Evolutionary conservation across 2,888 invertebrate genomes (phyloP), one percentile per base, ranked within the genome.

Genomic region (Cinara cedri): DNA sequence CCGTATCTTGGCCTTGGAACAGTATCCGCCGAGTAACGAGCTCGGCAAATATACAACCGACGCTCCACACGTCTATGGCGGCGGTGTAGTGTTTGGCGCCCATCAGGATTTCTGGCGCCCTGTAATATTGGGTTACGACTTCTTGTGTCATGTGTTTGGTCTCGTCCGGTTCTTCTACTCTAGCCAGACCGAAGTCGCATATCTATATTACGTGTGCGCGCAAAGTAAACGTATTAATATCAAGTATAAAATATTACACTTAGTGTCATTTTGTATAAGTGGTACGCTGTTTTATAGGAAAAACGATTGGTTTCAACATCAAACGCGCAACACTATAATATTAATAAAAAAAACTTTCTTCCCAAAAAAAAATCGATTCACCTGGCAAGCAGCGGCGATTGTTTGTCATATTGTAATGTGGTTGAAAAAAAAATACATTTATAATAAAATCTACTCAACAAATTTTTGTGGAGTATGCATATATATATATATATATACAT

Each of bases 81-180:
- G 94, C 94, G 10, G 95, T 93, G 88, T 99, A 99, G 86, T 98
- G 97, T 84, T 94, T 92, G 46, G 98, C 97, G 46, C 99, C 99
- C 98, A 99, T 98, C 82, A 99, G 89, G 84, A 99, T 96, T 88
- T 99, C 99, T 0, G 99, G 99, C 26, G 98, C 97, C 83, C 99
- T 91, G 88, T 99, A 99, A 88, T 99, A 99, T 88, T 99, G 99
- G 83, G 99, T 99, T 82, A 99, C 99, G 82, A 99, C 99, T 88
- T 99, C 99, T 87, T 98, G 98, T 51, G 99, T 99, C 98, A 99
- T 98, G 87, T 95, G 93, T 87, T 94, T 93, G 84, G 91, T 91
- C 84, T 93, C 91, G 86, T 97, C 96, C 1, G 95, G 95, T 86
- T 99, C 98, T 88, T 97, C 97, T 82, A 98, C 97, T 83, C 99